Conservation (phyloP, 2,888 invertebrate species). For the Eupeodes latifasciatus region DNA sequence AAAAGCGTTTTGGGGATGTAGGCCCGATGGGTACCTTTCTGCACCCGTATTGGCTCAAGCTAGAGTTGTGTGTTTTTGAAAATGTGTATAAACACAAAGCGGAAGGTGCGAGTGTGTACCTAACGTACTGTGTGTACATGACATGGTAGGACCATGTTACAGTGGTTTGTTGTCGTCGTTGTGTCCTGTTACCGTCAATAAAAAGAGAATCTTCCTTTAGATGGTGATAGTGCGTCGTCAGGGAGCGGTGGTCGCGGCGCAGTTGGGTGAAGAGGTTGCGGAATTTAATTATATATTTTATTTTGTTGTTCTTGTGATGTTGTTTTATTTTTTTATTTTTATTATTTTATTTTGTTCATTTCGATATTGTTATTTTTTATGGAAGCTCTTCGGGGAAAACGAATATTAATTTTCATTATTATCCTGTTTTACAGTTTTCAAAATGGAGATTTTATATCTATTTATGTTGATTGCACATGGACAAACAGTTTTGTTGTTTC, state of each 20-base stretch:
- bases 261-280: background rate
- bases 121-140: background rate
- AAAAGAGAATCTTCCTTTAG: background rate
- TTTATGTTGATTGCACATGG: conserved; percentile 84
- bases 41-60: conserved; percentile 25
- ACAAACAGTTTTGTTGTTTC: conserved; percentile 84
- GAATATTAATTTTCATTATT: conserved; percentile 67
- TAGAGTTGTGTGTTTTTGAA: conserved; percentile 24
- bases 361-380: conserved; percentile 56
- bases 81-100: background rate
- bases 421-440: conserved; percentile 80
- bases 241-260: too few species aligned
- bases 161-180: background rate
- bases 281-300: conserved; percentile 71
- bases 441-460: conserved; percentile 84
- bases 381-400: conserved; percentile 25
- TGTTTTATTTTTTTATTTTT: conserved; percentile 56
- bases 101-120: conserved; percentile 16
- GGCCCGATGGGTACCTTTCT: background rate
- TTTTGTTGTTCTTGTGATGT: conserved; percentile 60
- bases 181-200: conserved; percentile 5
- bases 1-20: background rate
- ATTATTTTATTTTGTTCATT: conserved; percentile 48
- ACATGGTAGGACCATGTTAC: conserved; percentile 54
- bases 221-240: too few species aligned